Evolutionary conservation across 2,797 vertebrate species (phyloP).

Genomic region (Fistularia tabacaria): DNA sequence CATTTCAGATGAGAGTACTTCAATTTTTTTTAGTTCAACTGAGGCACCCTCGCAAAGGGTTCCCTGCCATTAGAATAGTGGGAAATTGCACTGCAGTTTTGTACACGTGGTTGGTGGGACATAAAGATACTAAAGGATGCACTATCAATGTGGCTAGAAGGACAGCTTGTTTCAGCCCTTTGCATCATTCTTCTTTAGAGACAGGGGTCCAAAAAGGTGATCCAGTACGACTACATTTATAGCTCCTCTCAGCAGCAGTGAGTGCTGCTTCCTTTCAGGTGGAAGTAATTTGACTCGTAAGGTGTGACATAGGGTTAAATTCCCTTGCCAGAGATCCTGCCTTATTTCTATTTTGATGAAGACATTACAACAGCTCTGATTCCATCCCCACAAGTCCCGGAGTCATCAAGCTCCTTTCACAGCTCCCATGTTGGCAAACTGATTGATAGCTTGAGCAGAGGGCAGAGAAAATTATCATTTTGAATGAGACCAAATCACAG

Average conservation of each 20-base stretch:
- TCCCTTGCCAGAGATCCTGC: conserved; percentile 1
- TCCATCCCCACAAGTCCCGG: conserved; percentile 12
- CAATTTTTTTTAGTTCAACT: conserved; percentile 17
- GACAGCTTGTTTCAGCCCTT: conserved; percentile 41
- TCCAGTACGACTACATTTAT: conserved; percentile 6
- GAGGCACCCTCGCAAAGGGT: conserved; percentile 3
- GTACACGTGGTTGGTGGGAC: conserved; percentile 14
- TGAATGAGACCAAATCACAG: conserved; percentile 42
- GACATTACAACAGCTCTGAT: conserved; percentile 6
- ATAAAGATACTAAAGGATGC: conserved; percentile 15
- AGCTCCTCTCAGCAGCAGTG: conserved; percentile 7
- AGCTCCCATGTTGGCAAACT: conserved; percentile 49
- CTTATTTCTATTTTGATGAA: conserved; percentile 42
- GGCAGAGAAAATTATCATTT: conserved; percentile 50
- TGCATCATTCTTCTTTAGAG: conserved; percentile 44
- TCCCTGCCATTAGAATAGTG: neutral
- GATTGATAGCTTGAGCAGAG: conserved; percentile 48
- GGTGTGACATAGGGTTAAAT: conserved; percentile 21
- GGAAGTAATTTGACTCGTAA: conserved; percentile 11
- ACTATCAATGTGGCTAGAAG: neutral
- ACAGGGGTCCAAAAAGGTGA: neutral
- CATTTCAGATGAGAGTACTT: conserved; percentile 26
- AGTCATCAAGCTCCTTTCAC: conserved; percentile 51
- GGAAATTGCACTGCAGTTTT: conserved; percentile 25
- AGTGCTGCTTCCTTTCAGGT: conserved; percentile 17